Evolutionary conservation across 2,888 invertebrate genomes (phyloP).

Genomic region (Suillia variegata): DNA sequence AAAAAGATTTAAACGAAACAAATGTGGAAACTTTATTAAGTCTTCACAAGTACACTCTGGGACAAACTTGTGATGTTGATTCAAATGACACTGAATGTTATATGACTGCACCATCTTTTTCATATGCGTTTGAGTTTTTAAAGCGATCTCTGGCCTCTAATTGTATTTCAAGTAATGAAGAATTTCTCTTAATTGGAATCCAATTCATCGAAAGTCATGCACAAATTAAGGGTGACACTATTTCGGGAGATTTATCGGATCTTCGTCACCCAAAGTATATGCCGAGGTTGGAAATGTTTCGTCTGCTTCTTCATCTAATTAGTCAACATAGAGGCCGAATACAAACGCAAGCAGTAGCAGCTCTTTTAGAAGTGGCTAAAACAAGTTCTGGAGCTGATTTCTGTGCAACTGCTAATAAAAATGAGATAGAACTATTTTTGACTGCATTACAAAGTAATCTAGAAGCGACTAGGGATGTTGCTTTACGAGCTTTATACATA

Average conservation of each 20-base stretch:
- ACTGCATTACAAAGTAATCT: constrained; percentile 76
- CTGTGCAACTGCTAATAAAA: constrained; percentile 67
- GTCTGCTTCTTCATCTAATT: constrained; percentile 78
- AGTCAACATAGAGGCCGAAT: constrained; percentile 71
- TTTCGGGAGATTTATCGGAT: constrained; percentile 61
- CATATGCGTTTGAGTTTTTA: constrained; percentile 81
- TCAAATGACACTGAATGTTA: constrained; percentile 14
- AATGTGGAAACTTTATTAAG: constrained; percentile 68
- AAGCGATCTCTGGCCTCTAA: constrained; percentile 66
- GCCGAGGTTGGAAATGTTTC: constrained; percentile 82
- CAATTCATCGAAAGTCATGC: constrained; percentile 77
- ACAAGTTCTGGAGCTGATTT: constrained; percentile 73
- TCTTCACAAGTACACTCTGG: constrained; percentile 63
- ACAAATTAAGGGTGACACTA: constrained; percentile 64
- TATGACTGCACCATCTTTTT: constrained; percentile 73
- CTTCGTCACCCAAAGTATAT: constrained; percentile 76
- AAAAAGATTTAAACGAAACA: constrained; percentile 69
- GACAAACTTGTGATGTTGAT: constrained; percentile 20
- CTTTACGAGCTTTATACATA: constrained; percentile 73
- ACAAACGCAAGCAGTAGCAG: constrained; percentile 78
- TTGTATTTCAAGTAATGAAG: constrained; percentile 63
- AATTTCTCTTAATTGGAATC: constrained; percentile 67
- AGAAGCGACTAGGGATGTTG: constrained; percentile 77
- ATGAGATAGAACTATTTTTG: constrained; percentile 78
- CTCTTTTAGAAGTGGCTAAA: constrained; percentile 79